Percentiles rank a stretch among this genome's conserved stretches.
Evolutionary conservation across 2,888 invertebrate species (phyloP).

Genomic region (Ditylenchus weischeri): DNA sequence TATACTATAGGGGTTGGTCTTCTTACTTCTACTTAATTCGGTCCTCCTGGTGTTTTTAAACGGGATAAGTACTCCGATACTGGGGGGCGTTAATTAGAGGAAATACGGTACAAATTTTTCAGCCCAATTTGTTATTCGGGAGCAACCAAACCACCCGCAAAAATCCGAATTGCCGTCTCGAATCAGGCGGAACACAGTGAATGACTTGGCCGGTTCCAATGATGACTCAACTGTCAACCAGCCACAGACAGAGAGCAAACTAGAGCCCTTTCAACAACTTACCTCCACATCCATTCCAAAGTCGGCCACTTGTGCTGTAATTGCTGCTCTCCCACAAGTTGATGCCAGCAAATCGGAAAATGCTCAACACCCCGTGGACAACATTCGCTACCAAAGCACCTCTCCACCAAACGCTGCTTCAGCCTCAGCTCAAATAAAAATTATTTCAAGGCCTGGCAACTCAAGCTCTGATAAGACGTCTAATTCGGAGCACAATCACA

Average conservation of each 20-base stretch:
- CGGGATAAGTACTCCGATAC: too few species aligned
- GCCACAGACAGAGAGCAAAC: slow-evolving; percentile 13
- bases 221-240: background rate
- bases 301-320: slow-evolving; percentile 30
- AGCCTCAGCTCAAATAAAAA: slow-evolving; percentile 12
- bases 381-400: slow-evolving; percentile 14
- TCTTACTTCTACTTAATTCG: too few species aligned
- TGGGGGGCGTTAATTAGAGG: too few species aligned
- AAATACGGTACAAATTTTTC: slow-evolving; percentile 14
- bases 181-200: slow-evolving; percentile 19
- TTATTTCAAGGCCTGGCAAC: slow-evolving; percentile 9
- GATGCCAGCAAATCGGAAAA: background rate
- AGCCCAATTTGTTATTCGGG: slow-evolving; percentile 41
- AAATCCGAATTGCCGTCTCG: slow-evolving; percentile 6
- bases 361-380: slow-evolving; percentile 3
- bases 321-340: background rate
- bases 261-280: slow-evolving; percentile 9
- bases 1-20: too few species aligned
- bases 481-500: background rate
- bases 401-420: slow-evolving; percentile 7
- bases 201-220: slow-evolving; percentile 19
- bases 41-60: too few species aligned
- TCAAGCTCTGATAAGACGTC: background rate
- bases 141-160: slow-evolving; percentile 21
- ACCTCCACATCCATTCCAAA: slow-evolving; percentile 31